Percentiles rank a stretch among this genome's conserved stretches.
phyloP scores from a whole-genome alignment of 2,888 invertebrate genomes.

The Lasiommata megera region DNA sequence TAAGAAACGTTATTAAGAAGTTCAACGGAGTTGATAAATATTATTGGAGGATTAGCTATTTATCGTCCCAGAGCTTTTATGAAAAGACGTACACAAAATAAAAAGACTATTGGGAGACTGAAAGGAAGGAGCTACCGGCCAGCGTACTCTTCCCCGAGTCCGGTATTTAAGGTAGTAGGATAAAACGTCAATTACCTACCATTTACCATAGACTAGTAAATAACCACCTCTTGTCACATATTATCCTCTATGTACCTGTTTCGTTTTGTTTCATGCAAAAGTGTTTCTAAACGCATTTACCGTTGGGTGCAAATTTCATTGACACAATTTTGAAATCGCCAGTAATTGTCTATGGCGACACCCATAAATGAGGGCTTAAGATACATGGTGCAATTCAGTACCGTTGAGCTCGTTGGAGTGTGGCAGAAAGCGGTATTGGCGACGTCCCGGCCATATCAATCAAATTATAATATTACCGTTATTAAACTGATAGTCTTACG shows the following conservation, averaged over 20 bases:
- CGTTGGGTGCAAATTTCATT: slow-evolving; percentile 36
- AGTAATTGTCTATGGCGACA: slow-evolving; percentile 70
- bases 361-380: slow-evolving; percentile 71
- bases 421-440: slow-evolving; percentile 72
- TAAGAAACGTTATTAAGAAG: too few relatives aligned
- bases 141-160: neutral
- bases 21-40: too few relatives aligned
- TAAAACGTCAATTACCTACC: neutral
- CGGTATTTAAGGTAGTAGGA: neutral
- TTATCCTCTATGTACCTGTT: neutral
- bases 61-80: too few relatives aligned
- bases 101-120: too few relatives aligned
- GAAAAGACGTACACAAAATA: too few relatives aligned
- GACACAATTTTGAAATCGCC: slow-evolving; percentile 33
- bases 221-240: neutral
- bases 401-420: slow-evolving; percentile 74
- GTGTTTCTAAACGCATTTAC: slow-evolving; percentile 20
- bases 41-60: too few relatives aligned
- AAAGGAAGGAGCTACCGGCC: neutral
- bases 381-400: slow-evolving; percentile 73
- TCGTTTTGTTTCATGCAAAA: slow-evolving; percentile 5
- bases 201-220: slow-evolving; percentile 3
- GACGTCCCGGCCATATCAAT: slow-evolving; percentile 76
- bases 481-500: slow-evolving; percentile 43
- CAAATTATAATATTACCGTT: slow-evolving; percentile 69